Base-by-base conservation (phyloP, 2,888 invertebrate species). In the Amblyteles armatorius region DNA sequence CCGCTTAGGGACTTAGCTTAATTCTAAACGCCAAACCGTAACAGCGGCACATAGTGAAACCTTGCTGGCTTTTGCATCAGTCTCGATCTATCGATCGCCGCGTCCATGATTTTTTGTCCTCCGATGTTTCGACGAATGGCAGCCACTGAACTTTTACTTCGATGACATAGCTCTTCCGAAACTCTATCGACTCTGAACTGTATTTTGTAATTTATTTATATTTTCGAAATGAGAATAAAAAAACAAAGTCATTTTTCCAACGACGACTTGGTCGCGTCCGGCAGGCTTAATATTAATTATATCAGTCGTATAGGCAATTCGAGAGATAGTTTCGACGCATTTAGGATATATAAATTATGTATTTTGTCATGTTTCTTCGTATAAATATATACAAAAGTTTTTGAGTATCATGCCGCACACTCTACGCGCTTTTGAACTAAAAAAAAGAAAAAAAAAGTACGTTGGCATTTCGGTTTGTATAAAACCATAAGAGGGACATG, bases 121-220 rank as follows among this genome's bases (percentile, higher is more conserved):
- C 74, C 83, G 72, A 79, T 82, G 82, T 83, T 83, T 36, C 73
- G 83, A 89, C 74, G 77, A 82, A 85, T 72, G 33, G 40, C 11
- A 78, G 69, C 84, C 78, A 72, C 84, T 87, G 87, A 79, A 85
- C 74, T 90, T 92, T 88, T 87, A 11, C 83, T 88, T 91, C 88
- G 88, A 87, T 88, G 84, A 88, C 84, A 82, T 88, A 86, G 90
- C 88, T 93, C 90, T 90, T 90, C 90, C 90, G 89, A 90, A 89
- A 91, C 91, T 90, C 40, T 89, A 91, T 90, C 89, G 55, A 55
- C 22, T 88, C 29, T 29, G 6, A 90, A 90, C 87, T 88, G 88
- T 91, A 92, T 92, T 93, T 93, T 93, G 91, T 93, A 93, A 93
- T 92, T 93, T 93, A 93, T 93, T 93, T 93, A 93, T 93, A 93